Evolutionary conservation across 2,113 vertebrate genomes (phyloP), one percentile per base, ranked within the genome.

Genomic region (Callocephalon fimbriatum): DNA sequence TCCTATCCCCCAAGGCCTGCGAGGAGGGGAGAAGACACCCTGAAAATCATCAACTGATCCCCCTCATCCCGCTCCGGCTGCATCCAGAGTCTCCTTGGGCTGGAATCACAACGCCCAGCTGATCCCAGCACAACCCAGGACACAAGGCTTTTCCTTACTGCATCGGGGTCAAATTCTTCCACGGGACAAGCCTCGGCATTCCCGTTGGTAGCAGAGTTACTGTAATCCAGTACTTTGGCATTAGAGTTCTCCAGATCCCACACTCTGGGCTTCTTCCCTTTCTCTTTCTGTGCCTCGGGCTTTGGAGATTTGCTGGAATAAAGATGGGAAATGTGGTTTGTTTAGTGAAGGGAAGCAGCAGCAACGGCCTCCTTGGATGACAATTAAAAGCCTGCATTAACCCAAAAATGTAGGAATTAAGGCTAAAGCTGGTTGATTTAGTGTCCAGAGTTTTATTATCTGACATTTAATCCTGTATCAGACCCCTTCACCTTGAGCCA

Each of bases 161-260:
- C 26, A 9, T 97, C 92, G 1, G 91, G 90, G 72, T 98, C 97
- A 8, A 95, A 97, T 7, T 99, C 98, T 66, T 98, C 98, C 63
- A 97, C 12, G 0, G 96, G 81, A 88, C 83, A 77, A 35, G 97
- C 96, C 38, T 98, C 98, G 0, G 96, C 20, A 9, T 94, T 98
- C 51, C 98, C 98, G 0, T 98, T 98, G 96, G 98, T 97, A 40
- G 96, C 98, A 0, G 98, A 97, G 40, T 98, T 80, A 38, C 99
- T 99, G 93, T 99, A 99, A 97, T 99, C 99, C n/a, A 99, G 98
- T 9, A 98, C 97, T 98, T 99, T 99, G 95, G 98, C 94, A 91
- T 97, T 98, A 79, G 63, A 98, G n/a, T 98, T 98, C 62, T 98
- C 98, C 74, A 98, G 98, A n/a, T 97, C 98, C 99, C 99, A 99